phyloP scores from a whole-genome alignment of 2,113 vertebrate species.

The Plecturocebus donacophilus region DNA sequence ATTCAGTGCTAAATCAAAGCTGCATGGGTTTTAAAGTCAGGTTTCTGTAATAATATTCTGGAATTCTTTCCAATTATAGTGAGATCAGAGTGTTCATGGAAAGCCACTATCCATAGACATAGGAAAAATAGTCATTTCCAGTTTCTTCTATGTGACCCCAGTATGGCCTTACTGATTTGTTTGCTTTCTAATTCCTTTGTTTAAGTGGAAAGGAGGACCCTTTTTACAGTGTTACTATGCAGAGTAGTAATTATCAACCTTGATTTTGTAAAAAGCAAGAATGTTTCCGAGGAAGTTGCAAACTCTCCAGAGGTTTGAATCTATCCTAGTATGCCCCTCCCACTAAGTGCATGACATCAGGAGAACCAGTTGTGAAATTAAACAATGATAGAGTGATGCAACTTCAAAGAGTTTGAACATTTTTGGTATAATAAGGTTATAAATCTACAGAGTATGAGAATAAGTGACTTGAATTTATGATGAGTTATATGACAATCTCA shows the following conservation, averaged over 20 bases:
- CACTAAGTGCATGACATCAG: not conserved
- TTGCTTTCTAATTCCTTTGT: not conserved
- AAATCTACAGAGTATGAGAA: not conserved
- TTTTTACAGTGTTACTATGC: not conserved
- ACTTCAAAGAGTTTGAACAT: constrained; percentile 14
- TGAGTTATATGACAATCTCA: constrained; percentile 41
- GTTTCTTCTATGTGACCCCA: not conserved
- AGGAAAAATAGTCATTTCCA: constrained; percentile 22
- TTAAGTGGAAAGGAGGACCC: constrained; percentile 13
- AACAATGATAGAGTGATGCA: not conserved
- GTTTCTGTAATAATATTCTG: constrained; percentile 38
- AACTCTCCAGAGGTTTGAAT: constrained; percentile 7
- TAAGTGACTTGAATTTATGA: not conserved
- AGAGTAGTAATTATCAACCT: not conserved
- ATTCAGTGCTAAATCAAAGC: constrained; percentile 9
- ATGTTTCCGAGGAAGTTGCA: not conserved
- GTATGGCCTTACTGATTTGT: not conserved
- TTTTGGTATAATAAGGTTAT: not conserved
- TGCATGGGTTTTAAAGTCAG: not conserved
- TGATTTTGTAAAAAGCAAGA: constrained; percentile 19
- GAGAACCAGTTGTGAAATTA: constrained; percentile 2
- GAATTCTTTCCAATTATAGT: constrained; percentile 36
- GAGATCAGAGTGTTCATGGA: not conserved
- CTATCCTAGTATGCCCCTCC: not conserved
- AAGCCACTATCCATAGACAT: not conserved